These are phyloP conservation scores for Macrotus californicus DNA, from an alignment of 2,113 vertebrate species.

Conservation along the genomic window DNA sequence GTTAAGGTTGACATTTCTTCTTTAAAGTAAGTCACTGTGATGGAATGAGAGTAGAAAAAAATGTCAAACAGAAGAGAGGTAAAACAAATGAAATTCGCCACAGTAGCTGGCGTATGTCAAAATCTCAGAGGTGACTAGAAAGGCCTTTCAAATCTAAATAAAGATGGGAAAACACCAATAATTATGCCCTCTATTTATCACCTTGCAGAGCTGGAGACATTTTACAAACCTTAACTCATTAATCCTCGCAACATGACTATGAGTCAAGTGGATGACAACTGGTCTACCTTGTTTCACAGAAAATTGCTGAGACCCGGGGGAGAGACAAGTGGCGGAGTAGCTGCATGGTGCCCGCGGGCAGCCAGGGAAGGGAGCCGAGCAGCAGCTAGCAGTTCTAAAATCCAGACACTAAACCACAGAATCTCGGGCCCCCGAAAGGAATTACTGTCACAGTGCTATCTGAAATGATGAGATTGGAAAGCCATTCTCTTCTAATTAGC, in stretches of 20 bases:
- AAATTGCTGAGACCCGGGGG: slow-evolving; percentile 30
- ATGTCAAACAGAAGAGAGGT: slow-evolving; percentile 51
- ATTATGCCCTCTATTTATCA: slow-evolving; percentile 60
- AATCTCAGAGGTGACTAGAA: slow-evolving; percentile 53
- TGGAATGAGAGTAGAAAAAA: slow-evolving; percentile 28
- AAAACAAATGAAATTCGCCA: slow-evolving; percentile 64
- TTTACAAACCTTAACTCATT: slow-evolving; percentile 62
- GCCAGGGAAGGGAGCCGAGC: neutral
- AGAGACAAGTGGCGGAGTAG: neutral
- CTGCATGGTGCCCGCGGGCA: neutral
- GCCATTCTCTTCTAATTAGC: slow-evolving; percentile 39
- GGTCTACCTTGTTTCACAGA: slow-evolving; percentile 26
- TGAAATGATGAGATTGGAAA: neutral
- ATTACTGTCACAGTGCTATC: neutral
- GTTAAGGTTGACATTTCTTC: slow-evolving; percentile 52
- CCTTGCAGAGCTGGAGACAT: slow-evolving; percentile 33
- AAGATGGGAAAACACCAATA: slow-evolving; percentile 61
- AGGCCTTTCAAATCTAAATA: slow-evolving; percentile 64
- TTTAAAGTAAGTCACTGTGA: slow-evolving; percentile 48
- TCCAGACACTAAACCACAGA: neutral
- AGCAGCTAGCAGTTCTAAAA: neutral
- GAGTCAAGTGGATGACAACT: slow-evolving; percentile 50
- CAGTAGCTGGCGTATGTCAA: slow-evolving; percentile 46
- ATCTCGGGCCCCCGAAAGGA: neutral
- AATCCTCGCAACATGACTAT: slow-evolving; percentile 51